Evolutionary conservation across 2,797 vertebrate genomes (phyloP), one percentile per base, ranked within the genome.

Genomic region (Malacoraja senta): DNA sequence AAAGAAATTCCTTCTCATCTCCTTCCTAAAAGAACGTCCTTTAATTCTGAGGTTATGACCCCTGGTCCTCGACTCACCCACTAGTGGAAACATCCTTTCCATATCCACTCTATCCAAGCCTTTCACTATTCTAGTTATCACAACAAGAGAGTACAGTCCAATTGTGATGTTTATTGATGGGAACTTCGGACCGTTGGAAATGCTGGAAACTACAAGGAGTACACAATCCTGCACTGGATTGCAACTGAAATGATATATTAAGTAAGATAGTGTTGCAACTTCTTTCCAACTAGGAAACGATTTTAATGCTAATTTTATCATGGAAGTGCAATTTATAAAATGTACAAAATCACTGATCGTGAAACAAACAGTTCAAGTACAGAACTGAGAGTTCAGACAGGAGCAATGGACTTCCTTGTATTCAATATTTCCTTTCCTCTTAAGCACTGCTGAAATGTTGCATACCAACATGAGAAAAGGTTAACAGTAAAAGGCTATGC

Each of bases 241-340:
- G 61, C 17, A 65, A 13, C n/a, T 1, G 12, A 26, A 3, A 29
- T 4, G 61, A 35, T 68, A 13, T 68, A 65, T 32, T 86, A 26
- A 58, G 1, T 61, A 26, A 86, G 29, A 65, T 3, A 63, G 29
- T 88, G 61, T 12, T 88, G 29, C 84, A 32, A 15, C 10, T 91
- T 71, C 38, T 71, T 38, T 63, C 35, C 63, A 21, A 32, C 63
- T 65, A 26, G 24, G 3, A 61, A 68, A 68, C n/a, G 19, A 17
- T 68, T 35, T 8, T 68, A 90, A 68, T 90, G 63, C 65, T 90
- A 68, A 83, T 61, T 61, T 58, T 63, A 19, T 38, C 65, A 71
- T 91, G n/a, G 65, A 91, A 91, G 35, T 71, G 19, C 63, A 71
- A 72, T 91, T 71, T 68, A 71, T 91, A 91, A 71, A 91, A 90